Percentiles rank a stretch among this genome's conserved stretches.
Evolutionary conservation across 2,888 invertebrate genomes (phyloP).

Genomic region (Imbricaverruca yamaguchii): DNA sequence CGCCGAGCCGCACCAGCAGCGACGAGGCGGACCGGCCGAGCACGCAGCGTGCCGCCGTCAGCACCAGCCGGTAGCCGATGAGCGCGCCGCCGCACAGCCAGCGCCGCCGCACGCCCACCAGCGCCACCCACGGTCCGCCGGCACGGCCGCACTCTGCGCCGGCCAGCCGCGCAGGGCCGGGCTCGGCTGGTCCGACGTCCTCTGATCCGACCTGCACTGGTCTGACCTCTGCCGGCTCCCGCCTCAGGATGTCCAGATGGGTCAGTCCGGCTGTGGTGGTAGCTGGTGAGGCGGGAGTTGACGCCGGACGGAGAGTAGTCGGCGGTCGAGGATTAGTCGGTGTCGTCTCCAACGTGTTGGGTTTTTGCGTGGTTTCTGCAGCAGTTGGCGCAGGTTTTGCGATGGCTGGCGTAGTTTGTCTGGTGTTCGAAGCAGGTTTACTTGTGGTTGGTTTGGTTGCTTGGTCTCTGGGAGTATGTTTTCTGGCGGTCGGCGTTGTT

Average conservation of each 20-base stretch:
- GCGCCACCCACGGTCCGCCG: not conserved
- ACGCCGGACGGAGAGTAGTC: not conserved
- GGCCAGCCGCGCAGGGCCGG: not conserved
- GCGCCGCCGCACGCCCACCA: not conserved
- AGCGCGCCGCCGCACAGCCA: conserved; percentile 7
- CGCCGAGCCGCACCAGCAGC: not conserved
- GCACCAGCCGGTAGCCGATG: not conserved
- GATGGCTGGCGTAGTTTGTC: too few relatives aligned
- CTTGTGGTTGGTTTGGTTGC: not conserved
- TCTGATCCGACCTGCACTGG: too few relatives aligned
- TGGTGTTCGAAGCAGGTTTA: not conserved
- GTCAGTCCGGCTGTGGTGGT: not conserved
- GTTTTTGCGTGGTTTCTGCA: not conserved
- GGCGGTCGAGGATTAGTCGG: too few relatives aligned
- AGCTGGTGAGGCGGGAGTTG: not conserved
- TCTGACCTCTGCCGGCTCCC: too few relatives aligned
- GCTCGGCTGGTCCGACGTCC: too few relatives aligned
- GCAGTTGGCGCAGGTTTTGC: too few relatives aligned
- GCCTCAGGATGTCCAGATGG: too few relatives aligned
- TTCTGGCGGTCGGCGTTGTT: not conserved
- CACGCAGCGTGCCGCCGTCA: conserved; percentile 2
- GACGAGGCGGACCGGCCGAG: not conserved
- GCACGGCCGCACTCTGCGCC: not conserved
- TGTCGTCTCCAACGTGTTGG: not conserved
- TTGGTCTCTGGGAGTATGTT: not conserved